Evolutionary conservation across 2,888 invertebrate genomes (phyloP), one percentile per base, ranked within the genome.

Genomic region (Cryptocephalus primarius): DNA sequence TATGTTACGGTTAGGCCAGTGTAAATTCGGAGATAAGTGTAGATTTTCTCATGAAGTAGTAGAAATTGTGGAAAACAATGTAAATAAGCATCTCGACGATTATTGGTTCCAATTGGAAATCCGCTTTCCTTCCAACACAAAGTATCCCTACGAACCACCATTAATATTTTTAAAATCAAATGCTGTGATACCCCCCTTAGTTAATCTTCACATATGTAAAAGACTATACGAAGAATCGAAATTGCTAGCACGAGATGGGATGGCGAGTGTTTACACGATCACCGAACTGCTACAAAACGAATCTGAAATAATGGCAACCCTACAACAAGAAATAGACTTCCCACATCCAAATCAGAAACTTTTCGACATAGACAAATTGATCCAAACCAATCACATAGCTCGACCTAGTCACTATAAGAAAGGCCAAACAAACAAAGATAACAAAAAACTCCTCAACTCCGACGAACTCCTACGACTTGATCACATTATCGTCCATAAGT

Each of bases 131-230:
- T 73, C 77, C 54, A 77, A 78, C 60, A 79, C 79, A 44, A 75
- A 75, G 42, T 89, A 88, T 67, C 88, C 88, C 0, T 81, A 77
- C 59, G 83, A 87, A 67, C 75, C 84, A 0, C 87, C 88, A 0
- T 70, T 82, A 48, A 72, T 88, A 51, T 85, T 83, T 60, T 69
- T 86, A 38, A 82, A 79, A 69, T 75, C 80, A 0, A 75, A 75
- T 52, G 76, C 77, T 49, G 72, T 79, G 45, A 73, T 83, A 53
- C 85, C 87, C 2, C 75, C 77, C 40, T 67, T 79, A 48, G 72
- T 80, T 22, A 78, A 79, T 53, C 68, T 88, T 43, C 78, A 80
- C 61, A 75, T 88, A 52, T 80, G 79, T 2, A 75, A 79, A 47
- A 74, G 77, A 56, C 69, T 88, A 40, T 72, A 82, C 52, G 74